These are phyloP conservation scores for Drosophila vallismaia DNA, from an alignment of 2,888 invertebrate genomes.

Conservation along the genomic window DNA sequence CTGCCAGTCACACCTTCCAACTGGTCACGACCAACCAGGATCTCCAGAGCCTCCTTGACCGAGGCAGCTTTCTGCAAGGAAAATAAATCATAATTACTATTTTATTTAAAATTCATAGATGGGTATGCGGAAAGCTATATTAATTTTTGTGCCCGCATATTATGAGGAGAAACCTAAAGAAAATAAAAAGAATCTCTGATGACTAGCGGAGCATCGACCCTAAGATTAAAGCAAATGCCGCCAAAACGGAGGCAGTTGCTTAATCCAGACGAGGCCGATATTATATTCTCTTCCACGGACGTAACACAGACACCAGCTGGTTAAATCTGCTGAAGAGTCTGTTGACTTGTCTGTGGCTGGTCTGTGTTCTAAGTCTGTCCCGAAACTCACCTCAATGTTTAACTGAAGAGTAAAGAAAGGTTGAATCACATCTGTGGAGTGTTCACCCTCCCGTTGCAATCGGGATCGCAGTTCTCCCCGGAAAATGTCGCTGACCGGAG, in stretches of 20 bases:
- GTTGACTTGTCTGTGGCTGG: slow-evolving; percentile 81
- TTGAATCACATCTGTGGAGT: slow-evolving; percentile 94
- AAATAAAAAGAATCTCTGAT: slow-evolving; percentile 7
- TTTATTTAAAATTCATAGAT: neutral
- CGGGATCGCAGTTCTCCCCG: slow-evolving; percentile 95
- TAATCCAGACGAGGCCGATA: slow-evolving; percentile 44
- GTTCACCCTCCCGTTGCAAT: slow-evolving; percentile 88
- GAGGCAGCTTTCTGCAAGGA: slow-evolving; percentile 89
- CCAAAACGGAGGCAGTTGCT: slow-evolving; percentile 76
- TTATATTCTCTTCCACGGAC: slow-evolving; percentile 77
- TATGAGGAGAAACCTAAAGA: slow-evolving; percentile 11
- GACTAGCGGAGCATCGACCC: slow-evolving; percentile 33
- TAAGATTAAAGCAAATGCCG: slow-evolving; percentile 43
- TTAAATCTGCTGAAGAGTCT: slow-evolving; percentile 61
- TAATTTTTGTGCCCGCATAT: slow-evolving; percentile 27
- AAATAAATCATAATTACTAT: neutral
- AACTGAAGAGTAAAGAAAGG: slow-evolving; percentile 98
- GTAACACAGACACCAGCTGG: slow-evolving; percentile 80
- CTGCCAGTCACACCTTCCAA: slow-evolving; percentile 94
- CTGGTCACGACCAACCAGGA: slow-evolving; percentile 92
- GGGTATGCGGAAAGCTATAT: neutral
- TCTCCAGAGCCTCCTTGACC: slow-evolving; percentile 94
- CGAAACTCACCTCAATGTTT: slow-evolving; percentile 91
- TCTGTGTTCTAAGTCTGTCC: neutral
- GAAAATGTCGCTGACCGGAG: slow-evolving; percentile 96